Base-by-base conservation (phyloP, 2,113 vertebrate species). In the Microcebus griseorufus region DNA sequence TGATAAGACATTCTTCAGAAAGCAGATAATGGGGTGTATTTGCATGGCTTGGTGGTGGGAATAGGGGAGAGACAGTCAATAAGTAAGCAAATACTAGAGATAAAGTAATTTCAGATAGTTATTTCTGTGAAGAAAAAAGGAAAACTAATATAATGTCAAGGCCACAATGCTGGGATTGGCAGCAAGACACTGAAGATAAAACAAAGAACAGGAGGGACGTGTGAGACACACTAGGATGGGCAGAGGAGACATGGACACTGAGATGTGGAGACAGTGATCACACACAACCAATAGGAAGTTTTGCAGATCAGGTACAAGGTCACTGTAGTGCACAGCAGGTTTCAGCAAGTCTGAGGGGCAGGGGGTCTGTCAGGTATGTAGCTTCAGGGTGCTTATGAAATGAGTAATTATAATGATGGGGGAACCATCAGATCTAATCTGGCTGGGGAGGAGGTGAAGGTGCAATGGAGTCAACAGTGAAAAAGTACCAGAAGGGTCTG, bases 151-250 rank as follows among this genome's bases (percentile, higher is more conserved):
- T 3, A 11, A 64, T n/a, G 42, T 53, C 65, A 75, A 64, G 17
- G 67, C 14, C 51, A 73, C 45, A 39, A 16, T 23, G 4, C n/a
- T 32, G 53, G 6, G 55, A 65, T 3, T 32, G 32, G 65, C 4
- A 22, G 45, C 6, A 93, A 45, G 55, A 82, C 51, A 81, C 32
- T 1, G 6, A 79, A 4, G 10, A 48, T 64, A 65, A 58, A 20
- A 10, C 4, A 25, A 9, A 58, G 5, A 16, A 51, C 12, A 14
- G 23, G 34, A 1, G 32, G 5, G 1, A 1, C 2, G 6, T 3
- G 18, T 4, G 6, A 39, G 37, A 13, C 2, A 27, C 0, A 8
- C 3, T 13, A 3, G 13, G 34, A 4, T 5, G 4, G 10, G 64
- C 2, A 1, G 10, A 73, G 23, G 39, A 75, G 32, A 75, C 8